A percentile compares a stretch with the other conserved stretches of the same genome.
Evolutionary conservation across 2,888 invertebrate genomes (phyloP).

Genomic region (Rhodophaea formosa): DNA sequence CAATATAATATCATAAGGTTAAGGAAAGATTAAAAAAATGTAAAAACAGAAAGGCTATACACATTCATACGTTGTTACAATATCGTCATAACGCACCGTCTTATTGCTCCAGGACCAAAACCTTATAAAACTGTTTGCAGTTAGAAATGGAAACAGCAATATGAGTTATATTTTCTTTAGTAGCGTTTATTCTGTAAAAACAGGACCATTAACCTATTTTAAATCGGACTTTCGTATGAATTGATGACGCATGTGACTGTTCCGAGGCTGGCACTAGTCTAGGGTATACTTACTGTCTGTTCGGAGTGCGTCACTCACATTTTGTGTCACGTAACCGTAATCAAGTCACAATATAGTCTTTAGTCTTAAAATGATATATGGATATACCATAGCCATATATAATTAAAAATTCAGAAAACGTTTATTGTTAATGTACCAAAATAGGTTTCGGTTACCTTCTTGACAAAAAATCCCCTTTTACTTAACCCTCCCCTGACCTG

Average conservation of each 20-base stretch:
- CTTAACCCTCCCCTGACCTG: too few relatives aligned
- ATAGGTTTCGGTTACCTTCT: neutral
- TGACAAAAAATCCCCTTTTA: neutral
- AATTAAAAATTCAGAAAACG: too few relatives aligned
- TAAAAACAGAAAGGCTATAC: neutral
- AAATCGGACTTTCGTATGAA: slow-evolving; percentile 67
- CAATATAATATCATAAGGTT: neutral
- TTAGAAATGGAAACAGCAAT: slow-evolving; percentile 41
- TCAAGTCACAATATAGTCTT: neutral
- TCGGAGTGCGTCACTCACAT: slow-evolving; percentile 47
- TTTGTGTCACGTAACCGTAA: slow-evolving; percentile 19
- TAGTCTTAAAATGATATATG: too few relatives aligned
- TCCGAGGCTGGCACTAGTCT: slow-evolving; percentile 59
- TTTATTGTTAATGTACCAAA: neutral
- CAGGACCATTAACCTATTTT: slow-evolving; percentile 69
- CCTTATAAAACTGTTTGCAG: slow-evolving; percentile 19
- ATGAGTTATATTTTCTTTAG: slow-evolving; percentile 45
- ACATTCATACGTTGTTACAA: neutral
- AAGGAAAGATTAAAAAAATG: neutral
- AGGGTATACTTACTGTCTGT: slow-evolving; percentile 51
- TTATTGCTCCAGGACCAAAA: neutral
- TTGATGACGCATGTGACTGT: slow-evolving; percentile 55
- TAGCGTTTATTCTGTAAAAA: slow-evolving; percentile 59
- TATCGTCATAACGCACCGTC: neutral
- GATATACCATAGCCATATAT: too few relatives aligned